phyloP scores from a whole-genome alignment of 2,113 vertebrate species.

The Lichenostomus cassidix region DNA sequence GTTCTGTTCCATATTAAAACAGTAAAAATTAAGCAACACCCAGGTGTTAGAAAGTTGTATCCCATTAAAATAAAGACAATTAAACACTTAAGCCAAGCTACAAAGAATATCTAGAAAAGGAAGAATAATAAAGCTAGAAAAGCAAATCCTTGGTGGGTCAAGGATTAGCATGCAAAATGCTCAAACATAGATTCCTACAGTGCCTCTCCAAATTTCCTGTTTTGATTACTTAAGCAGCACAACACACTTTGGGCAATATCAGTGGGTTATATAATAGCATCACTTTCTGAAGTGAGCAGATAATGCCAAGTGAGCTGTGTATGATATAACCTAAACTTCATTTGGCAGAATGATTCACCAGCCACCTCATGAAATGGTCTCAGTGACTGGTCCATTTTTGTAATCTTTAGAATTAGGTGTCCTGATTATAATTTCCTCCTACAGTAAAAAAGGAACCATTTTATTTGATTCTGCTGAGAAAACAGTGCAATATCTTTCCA shows the following conservation, averaged over 20 bases:
- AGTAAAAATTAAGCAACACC: background rate
- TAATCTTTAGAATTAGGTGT: background rate
- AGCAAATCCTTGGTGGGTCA: background rate
- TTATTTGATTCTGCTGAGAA: background rate
- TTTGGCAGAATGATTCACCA: background rate
- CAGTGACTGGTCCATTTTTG: background rate
- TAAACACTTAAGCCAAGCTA: background rate
- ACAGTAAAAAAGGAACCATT: background rate
- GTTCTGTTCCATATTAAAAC: background rate
- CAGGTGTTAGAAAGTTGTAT: background rate
- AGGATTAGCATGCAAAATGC: background rate
- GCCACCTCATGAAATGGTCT: background rate
- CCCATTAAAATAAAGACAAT: background rate
- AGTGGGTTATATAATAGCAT: background rate
- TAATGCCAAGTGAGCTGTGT: background rate
- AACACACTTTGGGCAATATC: rapidly evolving
- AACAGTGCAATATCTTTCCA: background rate
- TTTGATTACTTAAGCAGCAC: background rate
- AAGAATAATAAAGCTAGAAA: background rate
- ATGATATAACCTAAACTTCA: background rate
- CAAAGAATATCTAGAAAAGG: background rate
- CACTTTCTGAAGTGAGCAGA: background rate
- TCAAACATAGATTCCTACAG: background rate
- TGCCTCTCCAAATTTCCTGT: background rate
- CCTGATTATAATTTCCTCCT: background rate